phyloP scores from a whole-genome alignment of 1,140 invertebrate species.

The Dinothrombium tinctorium region DNA sequence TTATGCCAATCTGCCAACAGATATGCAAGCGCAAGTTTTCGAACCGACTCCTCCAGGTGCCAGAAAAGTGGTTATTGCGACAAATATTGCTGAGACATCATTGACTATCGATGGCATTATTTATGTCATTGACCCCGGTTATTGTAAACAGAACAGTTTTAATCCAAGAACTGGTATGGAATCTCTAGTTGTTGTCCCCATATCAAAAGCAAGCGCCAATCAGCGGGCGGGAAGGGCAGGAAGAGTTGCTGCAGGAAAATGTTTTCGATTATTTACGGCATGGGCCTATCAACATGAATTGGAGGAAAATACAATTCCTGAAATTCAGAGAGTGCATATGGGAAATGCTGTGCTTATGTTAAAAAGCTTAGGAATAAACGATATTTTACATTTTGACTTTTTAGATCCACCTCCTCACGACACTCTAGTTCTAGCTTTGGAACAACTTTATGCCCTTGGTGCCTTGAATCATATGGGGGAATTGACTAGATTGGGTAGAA shows the following conservation, averaged over 20 bases:
- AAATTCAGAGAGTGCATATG: slow-evolving; percentile 94
- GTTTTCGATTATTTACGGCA: slow-evolving; percentile 94
- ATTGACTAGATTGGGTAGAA: slow-evolving; percentile 66
- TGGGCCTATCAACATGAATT: slow-evolving; percentile 94
- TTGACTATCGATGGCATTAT: slow-evolving; percentile 97
- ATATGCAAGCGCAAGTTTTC: slow-evolving; percentile 98
- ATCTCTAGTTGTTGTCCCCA: slow-evolving; percentile 91
- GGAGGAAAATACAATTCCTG: slow-evolving; percentile 93
- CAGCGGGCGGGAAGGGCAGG: slow-evolving; percentile 88
- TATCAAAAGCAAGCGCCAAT: slow-evolving; percentile 91
- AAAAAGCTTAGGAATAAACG: slow-evolving; percentile 99
- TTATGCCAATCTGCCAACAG: slow-evolving; percentile 91
- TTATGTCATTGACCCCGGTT: slow-evolving; percentile 97
- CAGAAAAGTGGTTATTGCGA: slow-evolving; percentile 93
- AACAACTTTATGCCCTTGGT: slow-evolving; percentile 85
- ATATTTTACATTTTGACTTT: slow-evolving; percentile 97
- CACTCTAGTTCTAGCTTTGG: slow-evolving; percentile 82
- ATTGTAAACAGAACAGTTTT: slow-evolving; percentile 99
- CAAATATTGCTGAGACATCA: slow-evolving; percentile 98
- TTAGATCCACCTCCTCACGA: slow-evolving; percentile 85
- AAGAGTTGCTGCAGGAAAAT: slow-evolving; percentile 88
- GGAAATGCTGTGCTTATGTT: slow-evolving; percentile 81
- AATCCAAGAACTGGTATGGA: slow-evolving; percentile 99
- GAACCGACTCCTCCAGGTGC: slow-evolving; percentile 93
- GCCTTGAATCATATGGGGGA: slow-evolving; percentile 92